Evolutionary conservation across 2,797 vertebrate genomes (phyloP).

Genomic region (Enteromius trimaculatus): DNA sequence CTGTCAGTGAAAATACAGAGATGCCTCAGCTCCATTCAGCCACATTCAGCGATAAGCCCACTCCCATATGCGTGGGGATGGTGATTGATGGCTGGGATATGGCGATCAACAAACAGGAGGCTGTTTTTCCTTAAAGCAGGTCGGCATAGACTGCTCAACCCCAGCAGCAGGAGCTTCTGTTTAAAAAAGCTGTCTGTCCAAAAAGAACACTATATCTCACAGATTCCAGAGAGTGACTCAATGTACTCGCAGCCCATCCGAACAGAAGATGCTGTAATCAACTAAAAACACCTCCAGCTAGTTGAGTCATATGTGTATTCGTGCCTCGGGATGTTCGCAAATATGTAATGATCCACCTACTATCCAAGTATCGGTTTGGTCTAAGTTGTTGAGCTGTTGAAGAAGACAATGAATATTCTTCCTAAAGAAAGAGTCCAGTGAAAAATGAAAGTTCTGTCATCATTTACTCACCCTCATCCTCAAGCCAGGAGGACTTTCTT

Average conservation of each 20-base stretch:
- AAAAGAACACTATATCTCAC: conserved; percentile 60
- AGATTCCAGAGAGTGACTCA: conserved; percentile 52
- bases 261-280: conserved; percentile 44
- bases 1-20: conserved; percentile 22
- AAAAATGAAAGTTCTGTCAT: neutral
- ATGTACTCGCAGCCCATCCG: conserved; percentile 51
- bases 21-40: conserved; percentile 40
- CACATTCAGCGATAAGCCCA: conserved; percentile 43
- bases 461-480: neutral
- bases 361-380: conserved; percentile 5
- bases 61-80: conserved; percentile 62
- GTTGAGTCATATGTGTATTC: conserved; percentile 35
- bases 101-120: conserved; percentile 66
- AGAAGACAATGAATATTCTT: neutral
- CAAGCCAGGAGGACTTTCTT: neutral
- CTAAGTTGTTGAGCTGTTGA: neutral
- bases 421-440: neutral
- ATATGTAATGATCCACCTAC: conserved; percentile 1
- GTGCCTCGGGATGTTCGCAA: neutral
- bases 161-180: conserved; percentile 70
- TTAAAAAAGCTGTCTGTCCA: conserved; percentile 63
- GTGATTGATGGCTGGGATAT: conserved; percentile 72
- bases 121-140: conserved; percentile 63
- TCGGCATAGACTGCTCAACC: conserved; percentile 62
- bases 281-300: conserved; percentile 29